Evolutionary conservation across 1,140 invertebrate species (phyloP).

Genomic region (Drosophila ohnishii): DNA sequence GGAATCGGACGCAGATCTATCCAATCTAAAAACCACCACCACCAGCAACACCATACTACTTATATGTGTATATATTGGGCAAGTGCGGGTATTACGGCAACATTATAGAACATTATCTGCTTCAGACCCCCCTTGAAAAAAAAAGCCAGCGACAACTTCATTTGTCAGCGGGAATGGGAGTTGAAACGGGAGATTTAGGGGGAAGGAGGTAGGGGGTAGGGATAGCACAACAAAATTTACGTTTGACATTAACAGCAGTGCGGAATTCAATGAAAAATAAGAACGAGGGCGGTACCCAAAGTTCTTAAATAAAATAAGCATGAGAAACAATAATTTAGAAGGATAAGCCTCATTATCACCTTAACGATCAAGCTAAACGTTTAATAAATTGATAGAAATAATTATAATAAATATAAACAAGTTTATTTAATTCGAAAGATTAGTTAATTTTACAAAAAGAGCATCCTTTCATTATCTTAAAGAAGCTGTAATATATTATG

Average conservation of each 20-base stretch:
- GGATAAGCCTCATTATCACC: too few relatives aligned
- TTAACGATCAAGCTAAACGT: neutral
- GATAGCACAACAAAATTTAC: constrained; percentile 50
- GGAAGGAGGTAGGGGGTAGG: constrained; percentile 23
- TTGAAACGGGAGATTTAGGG: constrained; percentile 5
- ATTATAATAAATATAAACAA: too few relatives aligned
- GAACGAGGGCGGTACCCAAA: constrained; percentile 35
- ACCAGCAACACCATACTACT: constrained; percentile 9
- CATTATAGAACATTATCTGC: constrained; percentile 73
- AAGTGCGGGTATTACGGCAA: constrained; percentile 54
- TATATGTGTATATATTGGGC: constrained; percentile 32
- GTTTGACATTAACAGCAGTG: constrained; percentile 57
- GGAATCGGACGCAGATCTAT: constrained; percentile 29
- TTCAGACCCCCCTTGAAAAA: constrained; percentile 12
- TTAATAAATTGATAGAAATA: too few relatives aligned
- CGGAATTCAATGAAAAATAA: constrained; percentile 59
- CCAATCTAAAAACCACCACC: constrained; percentile 44
- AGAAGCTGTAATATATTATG: too few relatives aligned
- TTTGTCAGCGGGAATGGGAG: constrained; percentile 26
- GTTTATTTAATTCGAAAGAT: too few relatives aligned
- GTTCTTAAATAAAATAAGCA: neutral
- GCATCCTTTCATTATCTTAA: too few relatives aligned
- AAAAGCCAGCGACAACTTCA: constrained; percentile 55
- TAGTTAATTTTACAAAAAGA: too few relatives aligned
- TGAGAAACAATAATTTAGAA: neutral